Evolutionary conservation across 2,888 invertebrate species (phyloP), one percentile per base, ranked within the genome.

Genomic region (Drosophila cracens): DNA sequence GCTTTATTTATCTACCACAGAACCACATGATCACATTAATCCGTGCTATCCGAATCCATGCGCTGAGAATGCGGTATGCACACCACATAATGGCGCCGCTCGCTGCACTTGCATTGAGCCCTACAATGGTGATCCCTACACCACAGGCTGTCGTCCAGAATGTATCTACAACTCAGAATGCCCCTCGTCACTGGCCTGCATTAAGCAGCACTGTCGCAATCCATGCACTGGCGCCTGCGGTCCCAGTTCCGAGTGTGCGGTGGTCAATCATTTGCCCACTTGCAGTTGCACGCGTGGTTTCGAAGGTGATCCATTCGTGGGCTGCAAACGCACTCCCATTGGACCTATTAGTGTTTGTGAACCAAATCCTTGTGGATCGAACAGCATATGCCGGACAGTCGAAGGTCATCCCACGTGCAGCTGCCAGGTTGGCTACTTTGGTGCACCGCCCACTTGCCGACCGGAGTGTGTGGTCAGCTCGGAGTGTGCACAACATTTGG

Each of bases 221-320:
- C 97, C 97, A 8, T 98, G 97, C 88, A 96, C 95, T 73, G 97
- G 97, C 64, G 94, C 97, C 60, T 98, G 98, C 90, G 98, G 97
- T 6, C 92, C 95, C 0, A 97, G 97, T 87, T 97, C 98, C 11
- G 96, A 97, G 92, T 98, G 98, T 90, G 94, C 94, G 38, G 97
- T 97, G 0, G 95, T 96, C 4, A 97, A 97, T 90, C 98, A 98
- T 89, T 94, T 97, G 70, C 97, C 98, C 25, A 95, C 96, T 10
- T 98, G 98, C 91, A 95, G 96, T 46, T 98, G 98, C 87, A 93
- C 95, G 36, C 94, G 94, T 74, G 97, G 97, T 34, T 96, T 95
- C 84, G 95, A 95, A 79, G 98, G 98, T 13, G 97, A 98, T 94
- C 97, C 98, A 52, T 97, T 97, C 91, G 95, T 95, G 21, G 95